These are phyloP conservation scores for Cheumatopsyche charites DNA, from an alignment of 1,140 invertebrate species.

Conservation along the genomic window DNA sequence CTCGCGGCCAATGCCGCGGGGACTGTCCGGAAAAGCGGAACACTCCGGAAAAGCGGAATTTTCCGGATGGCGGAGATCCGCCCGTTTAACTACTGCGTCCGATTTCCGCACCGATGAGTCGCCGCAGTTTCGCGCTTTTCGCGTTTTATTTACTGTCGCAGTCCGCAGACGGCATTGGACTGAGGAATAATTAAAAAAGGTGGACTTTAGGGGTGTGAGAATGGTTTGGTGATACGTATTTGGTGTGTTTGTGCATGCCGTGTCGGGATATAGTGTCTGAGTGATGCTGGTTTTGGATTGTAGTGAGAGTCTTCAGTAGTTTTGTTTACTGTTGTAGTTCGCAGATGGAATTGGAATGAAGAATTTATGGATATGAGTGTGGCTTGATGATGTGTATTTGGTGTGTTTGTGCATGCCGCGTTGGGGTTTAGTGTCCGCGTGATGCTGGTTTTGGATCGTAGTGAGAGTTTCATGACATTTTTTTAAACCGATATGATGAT, in stretches of 20 bases:
- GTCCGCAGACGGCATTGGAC: neutral
- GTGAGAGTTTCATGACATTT: neutral
- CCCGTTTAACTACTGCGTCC: conserved; percentile 31
- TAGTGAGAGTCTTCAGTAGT: neutral
- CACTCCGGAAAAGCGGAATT: conserved; percentile 18
- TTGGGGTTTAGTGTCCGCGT: neutral
- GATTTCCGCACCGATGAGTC: conserved; percentile 21
- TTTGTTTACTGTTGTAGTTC: neutral
- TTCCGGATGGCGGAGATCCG: conserved; percentile 11
- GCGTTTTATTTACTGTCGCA: conserved; percentile 14
- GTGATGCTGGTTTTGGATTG: neutral
- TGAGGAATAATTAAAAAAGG: no score
- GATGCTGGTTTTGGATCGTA: neutral
- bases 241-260: no score
- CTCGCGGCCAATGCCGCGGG: neutral
- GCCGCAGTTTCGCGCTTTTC: conserved; percentile 30
- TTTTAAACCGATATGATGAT: no score
- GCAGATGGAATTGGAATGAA: no score
- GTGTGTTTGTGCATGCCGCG: neutral
- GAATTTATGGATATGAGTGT: no score
- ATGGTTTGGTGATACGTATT: no score
- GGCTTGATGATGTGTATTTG: no score
- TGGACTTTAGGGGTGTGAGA: no score
- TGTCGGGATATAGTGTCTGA: neutral
- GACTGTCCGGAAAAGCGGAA: conserved; percentile 3